A percentile compares a stretch with the other conserved stretches of the same genome.
Evolutionary conservation across 2,113 vertebrate genomes (phyloP).

Genomic region (Lontra canadensis): DNA sequence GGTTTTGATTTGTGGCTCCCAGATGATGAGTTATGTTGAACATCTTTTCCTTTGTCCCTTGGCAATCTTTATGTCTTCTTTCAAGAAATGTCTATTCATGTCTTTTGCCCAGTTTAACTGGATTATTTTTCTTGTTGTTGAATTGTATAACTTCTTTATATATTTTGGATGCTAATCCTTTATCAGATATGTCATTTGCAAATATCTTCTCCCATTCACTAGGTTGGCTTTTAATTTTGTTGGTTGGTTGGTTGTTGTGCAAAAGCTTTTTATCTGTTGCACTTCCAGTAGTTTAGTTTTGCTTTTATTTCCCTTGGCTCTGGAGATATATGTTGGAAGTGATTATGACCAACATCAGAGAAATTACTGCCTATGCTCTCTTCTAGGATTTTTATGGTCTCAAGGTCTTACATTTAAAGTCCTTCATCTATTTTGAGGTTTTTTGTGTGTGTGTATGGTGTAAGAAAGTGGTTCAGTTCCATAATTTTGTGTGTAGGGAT

Average conservation of each 20-base stretch:
- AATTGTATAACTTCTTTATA: not conserved
- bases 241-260: not conserved
- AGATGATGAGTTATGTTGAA: not conserved
- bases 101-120: not conserved
- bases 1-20: not conserved
- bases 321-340: not conserved
- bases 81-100: not conserved
- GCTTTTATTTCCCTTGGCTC: not conserved
- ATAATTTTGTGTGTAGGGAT: not conserved
- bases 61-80: not conserved
- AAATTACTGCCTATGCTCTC: not conserved
- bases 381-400: not conserved
- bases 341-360: not conserved
- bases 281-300: not conserved
- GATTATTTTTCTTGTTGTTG: not conserved
- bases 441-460: not conserved
- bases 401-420: not conserved
- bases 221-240: not conserved
- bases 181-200: not conserved
- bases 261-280: not conserved
- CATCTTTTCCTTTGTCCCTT: not conserved
- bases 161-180: not conserved
- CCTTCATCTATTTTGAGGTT: not conserved
- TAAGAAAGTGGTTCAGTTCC: not conserved
- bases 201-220: not conserved